Evolutionary conservation across 2,797 vertebrate genomes (phyloP), one percentile per base, ranked within the genome.

Genomic region (Gouania willdenowi): DNA sequence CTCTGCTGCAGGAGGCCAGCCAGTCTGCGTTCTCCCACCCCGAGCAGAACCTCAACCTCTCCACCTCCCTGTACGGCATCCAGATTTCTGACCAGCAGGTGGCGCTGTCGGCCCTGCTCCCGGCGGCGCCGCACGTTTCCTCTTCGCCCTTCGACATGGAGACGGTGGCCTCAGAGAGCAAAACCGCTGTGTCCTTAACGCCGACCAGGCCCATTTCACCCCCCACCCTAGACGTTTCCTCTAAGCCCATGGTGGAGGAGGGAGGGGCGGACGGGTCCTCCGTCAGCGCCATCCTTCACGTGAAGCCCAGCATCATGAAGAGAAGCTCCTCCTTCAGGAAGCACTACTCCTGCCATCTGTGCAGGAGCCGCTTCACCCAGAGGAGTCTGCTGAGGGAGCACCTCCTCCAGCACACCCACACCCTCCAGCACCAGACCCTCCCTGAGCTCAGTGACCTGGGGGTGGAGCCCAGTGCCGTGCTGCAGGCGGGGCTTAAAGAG

Each of bases 241-340:
- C 79, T 8, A 91, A 88, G 40, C 76, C 88, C 8, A 22, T 79
- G 0, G 77, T 55, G 37, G 94, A 97, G 51, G 91, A 92, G 25
- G 75, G 57, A 12, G 88, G 75, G 4, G 85, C 81, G 0, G 93
- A 93, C 0, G 88, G 86, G 4, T 89, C 91, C 35, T 90, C 88
- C 0, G 49, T 81, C 5, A 91, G 86, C 38, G 91, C 93, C 30
- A 97, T 99, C 65, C 91, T 95, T 23, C 94, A 99, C 0, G 92
- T 99, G 6, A 98, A 99, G 83, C 95, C 95, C 8, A 98, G 97
- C 81, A 98, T 99, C 79, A 96, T 99, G 94, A 97, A 94, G 76
- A 88, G 93, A 66, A 94, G 81, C 0, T 88, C 93, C 8, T 96
- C 94, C 61, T 94, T 97, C 67, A 89, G 96, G 23, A 97, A 97